Base-by-base conservation (phyloP, 2,113 vertebrate genomes). In the Pygoscelis antarcticus region DNA sequence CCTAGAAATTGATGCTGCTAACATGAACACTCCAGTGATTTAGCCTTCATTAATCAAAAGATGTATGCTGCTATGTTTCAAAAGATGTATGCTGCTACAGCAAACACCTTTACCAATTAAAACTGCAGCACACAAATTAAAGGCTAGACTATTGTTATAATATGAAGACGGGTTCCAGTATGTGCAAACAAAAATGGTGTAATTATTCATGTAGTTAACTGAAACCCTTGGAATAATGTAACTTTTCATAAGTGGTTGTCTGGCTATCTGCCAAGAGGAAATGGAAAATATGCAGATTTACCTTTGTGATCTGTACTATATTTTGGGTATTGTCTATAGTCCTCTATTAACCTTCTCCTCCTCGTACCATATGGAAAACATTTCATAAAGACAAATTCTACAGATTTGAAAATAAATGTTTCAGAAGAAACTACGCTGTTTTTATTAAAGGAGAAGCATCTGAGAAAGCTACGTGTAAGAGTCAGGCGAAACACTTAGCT, bases 201-300 rank as follows among this genome's bases (percentile, higher is more conserved):
- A 71, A 91, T 88, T 81, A 90, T 90, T 89, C 46, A 81, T n/a
- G 64, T 18, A 86, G n/a, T 66, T 93, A 88, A 95, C 27, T 75
- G 70, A 90, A 95, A 91, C 21, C 17, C 32, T 68, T 70, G 20
- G 71, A 90, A 83, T 65, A 93, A 77, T 36, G 11, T 34, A 83
- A 69, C 26, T 62, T 74, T 52, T 49, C 46, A 7, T 23, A 91
- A 83, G 34, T 62, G n/a, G 11, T 11, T 96, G 40, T 26, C 36
- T 89, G 90, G 22, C 26, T 58, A n/a, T 51, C 52, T 70, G 46
- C 81, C 81, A 92, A 75, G 55, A 75, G 19, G 60, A 87, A 91
- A 72, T 34, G 8, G 52, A 91, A 61, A 80, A 49, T 38, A 57
- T 20, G 42, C 32, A 87, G 84, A 96, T 90, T 88, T 81, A 44